phyloP scores from a whole-genome alignment of 2,797 vertebrate genomes.

The Chelon auratus region DNA sequence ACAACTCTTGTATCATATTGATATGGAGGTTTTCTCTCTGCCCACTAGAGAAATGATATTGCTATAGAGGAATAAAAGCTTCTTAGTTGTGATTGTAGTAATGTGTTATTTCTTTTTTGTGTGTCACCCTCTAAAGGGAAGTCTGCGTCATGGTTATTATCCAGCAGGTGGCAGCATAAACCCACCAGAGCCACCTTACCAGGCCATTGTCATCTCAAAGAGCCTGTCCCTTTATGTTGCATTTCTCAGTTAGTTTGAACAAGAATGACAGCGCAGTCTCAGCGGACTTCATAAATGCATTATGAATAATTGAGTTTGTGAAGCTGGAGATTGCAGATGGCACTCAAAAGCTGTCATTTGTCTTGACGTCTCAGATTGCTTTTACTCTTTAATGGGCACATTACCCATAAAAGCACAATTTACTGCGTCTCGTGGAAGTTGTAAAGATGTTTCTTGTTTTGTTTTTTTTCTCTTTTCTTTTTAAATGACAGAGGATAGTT shows the following conservation, averaged over 20 bases:
- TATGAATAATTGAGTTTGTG: constrained; percentile 87
- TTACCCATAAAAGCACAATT: constrained; percentile 83
- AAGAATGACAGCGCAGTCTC: constrained; percentile 83
- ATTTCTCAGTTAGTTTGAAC: constrained; percentile 75
- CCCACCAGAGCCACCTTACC: constrained; percentile 34
- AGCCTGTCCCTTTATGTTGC: constrained; percentile 78
- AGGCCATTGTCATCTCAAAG: constrained; percentile 62
- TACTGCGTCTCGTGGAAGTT: constrained; percentile 79
- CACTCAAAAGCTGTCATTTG: constrained; percentile 85
- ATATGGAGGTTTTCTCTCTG: constrained; percentile 71
- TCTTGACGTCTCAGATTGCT: constrained; percentile 83
- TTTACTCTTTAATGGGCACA: constrained; percentile 86
- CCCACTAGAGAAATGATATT: constrained; percentile 22
- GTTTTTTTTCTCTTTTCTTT: constrained; percentile 32
- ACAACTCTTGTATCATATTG: constrained; percentile 81
- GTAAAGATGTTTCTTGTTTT: constrained; percentile 68
- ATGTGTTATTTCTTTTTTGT: constrained; percentile 14
- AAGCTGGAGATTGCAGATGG: constrained; percentile 86
- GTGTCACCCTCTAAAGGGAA: constrained; percentile 5
- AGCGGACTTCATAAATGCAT: constrained; percentile 84
- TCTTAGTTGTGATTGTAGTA: constrained; percentile 13
- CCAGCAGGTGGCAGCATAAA: constrained; percentile 82
- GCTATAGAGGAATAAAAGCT: constrained; percentile 60
- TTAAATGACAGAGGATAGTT: constrained; percentile 70
- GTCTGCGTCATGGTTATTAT: background rate